phyloP scores from a whole-genome alignment of 2,888 invertebrate species.

The Pimpla rufipes region DNA sequence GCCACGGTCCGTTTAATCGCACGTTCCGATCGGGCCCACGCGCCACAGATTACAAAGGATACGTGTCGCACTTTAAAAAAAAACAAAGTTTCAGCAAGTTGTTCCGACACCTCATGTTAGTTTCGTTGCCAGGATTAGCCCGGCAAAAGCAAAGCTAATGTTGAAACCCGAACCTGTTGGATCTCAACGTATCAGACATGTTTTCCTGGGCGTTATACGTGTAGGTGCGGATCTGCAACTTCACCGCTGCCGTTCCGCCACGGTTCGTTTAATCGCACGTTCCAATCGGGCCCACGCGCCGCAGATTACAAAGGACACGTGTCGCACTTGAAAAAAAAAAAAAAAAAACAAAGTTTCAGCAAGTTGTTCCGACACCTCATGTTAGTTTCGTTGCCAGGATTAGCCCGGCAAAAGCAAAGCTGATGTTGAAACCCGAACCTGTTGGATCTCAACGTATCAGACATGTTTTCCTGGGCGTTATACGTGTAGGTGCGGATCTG shows the following conservation, averaged over 20 bases:
- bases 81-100: too few relatives aligned
- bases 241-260: neutral
- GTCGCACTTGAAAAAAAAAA: too few relatives aligned
- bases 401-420: neutral
- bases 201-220: neutral
- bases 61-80: too few relatives aligned
- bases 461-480: neutral
- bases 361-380: too few relatives aligned
- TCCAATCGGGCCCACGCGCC: neutral
- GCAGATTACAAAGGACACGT: slow-evolving; percentile 30
- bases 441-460: neutral
- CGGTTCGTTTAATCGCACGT: slow-evolving; percentile 1
- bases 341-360: too few relatives aligned
- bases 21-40: slow-evolving; percentile 1
- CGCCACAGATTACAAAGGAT: slow-evolving; percentile 19
- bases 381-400: too few relatives aligned
- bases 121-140: too few relatives aligned
- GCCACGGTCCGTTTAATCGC: neutral
- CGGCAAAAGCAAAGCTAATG: neutral
- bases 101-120: too few relatives aligned
- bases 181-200: neutral
- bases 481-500: too few relatives aligned
- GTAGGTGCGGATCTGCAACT: neutral
- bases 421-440: neutral
- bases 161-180: neutral